phyloP scores from a whole-genome alignment of 2,888 invertebrate species.

The Dromius quadrimaculatus region DNA sequence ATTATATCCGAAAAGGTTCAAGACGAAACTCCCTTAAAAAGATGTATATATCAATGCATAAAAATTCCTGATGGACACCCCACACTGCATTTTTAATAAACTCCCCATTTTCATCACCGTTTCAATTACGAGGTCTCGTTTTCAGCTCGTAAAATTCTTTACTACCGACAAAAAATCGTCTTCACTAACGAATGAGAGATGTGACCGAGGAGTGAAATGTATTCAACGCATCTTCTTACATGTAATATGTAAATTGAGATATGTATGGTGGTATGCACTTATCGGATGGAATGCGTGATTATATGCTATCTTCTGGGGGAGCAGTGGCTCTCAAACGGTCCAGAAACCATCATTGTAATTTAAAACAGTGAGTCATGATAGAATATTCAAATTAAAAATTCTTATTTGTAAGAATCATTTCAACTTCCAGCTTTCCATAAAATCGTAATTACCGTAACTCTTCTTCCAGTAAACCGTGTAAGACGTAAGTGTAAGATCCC shows the following conservation, averaged over 20 bases:
- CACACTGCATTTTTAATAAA: slow-evolving; percentile 29
- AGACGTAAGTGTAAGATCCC: too few relatives aligned
- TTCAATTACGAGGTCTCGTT: slow-evolving; percentile 40
- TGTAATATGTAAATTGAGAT: slow-evolving; percentile 53
- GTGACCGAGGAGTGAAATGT: slow-evolving; percentile 11
- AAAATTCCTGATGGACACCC: background rate
- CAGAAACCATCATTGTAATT: too few relatives aligned
- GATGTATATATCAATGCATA: background rate
- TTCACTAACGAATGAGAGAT: background rate
- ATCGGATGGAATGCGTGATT: slow-evolving; percentile 42
- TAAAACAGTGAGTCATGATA: too few relatives aligned
- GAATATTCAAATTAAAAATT: too few relatives aligned
- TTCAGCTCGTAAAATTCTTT: slow-evolving; percentile 40
- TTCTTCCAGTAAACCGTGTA: too few relatives aligned
- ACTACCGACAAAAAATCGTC: slow-evolving; percentile 5
- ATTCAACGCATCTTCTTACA: slow-evolving; percentile 41
- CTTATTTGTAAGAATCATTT: too few relatives aligned
- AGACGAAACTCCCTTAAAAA: too few relatives aligned
- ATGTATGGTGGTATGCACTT: slow-evolving; percentile 49
- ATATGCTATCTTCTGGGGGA: slow-evolving; percentile 9
- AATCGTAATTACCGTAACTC: too few relatives aligned
- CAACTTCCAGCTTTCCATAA: too few relatives aligned
- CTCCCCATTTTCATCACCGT: slow-evolving; percentile 32
- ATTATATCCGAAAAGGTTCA: too few relatives aligned
- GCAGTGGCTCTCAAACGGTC: background rate